Evolutionary conservation across 2,797 vertebrate species (phyloP).

Genomic region (Bufotes viridis): DNA sequence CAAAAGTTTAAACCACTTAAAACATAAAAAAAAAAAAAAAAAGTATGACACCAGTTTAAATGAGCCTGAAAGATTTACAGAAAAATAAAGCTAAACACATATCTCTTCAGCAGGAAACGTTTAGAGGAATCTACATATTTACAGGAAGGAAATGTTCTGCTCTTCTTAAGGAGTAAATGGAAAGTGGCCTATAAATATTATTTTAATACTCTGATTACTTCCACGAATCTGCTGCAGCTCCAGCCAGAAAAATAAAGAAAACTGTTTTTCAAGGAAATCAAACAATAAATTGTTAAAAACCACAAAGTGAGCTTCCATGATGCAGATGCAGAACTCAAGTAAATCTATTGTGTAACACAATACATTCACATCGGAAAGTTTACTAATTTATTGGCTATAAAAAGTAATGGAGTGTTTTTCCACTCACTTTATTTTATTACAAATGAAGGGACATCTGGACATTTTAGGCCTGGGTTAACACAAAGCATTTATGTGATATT

Average conservation of each 20-base stretch:
- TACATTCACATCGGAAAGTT: background rate
- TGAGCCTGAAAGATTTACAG: background rate
- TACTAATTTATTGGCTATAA: background rate
- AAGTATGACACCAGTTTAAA: background rate
- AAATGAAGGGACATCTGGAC: background rate
- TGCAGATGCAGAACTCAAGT: background rate
- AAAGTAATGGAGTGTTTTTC: constrained; percentile 12
- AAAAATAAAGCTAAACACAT: constrained; percentile 14
- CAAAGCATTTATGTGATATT: background rate
- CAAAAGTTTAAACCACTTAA: too few species aligned
- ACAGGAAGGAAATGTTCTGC: constrained; percentile 29
- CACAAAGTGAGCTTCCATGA: background rate
- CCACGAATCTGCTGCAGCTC: background rate
- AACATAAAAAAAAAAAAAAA: too few species aligned
- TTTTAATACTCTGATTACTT: constrained; percentile 30
- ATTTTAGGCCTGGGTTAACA: background rate
- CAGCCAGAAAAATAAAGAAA: background rate
- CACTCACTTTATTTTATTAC: background rate
- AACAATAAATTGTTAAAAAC: constrained; percentile 7
- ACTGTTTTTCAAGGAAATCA: constrained; percentile 13
- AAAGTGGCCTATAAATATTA: constrained; percentile 39
- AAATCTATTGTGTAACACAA: constrained; percentile 2
- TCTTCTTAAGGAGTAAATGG: constrained; percentile 36
- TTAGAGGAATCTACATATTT: constrained; percentile 17
- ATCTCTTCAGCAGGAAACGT: constrained; percentile 20